A percentile compares a stretch with the other conserved stretches of the same genome.
These are phyloP conservation scores for Leucoraja erinaceus DNA, from an alignment of 2,113 vertebrate species.

Conservation along the genomic window DNA sequence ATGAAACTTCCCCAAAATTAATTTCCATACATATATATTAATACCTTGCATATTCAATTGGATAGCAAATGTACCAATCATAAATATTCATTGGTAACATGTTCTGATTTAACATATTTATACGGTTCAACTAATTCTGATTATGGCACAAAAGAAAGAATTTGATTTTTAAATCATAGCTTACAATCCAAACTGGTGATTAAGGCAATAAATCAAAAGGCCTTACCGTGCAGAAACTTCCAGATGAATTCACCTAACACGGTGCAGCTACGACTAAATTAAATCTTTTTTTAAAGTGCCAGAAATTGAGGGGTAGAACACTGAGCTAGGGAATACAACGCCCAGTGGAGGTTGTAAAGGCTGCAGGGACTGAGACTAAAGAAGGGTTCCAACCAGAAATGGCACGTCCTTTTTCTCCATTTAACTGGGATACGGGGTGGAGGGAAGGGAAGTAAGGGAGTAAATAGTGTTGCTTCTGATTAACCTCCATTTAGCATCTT, in stretches of 20 bases:
- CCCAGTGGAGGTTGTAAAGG: too few relatives aligned
- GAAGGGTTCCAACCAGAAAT: too few relatives aligned
- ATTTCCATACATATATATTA: constrained; percentile 14
- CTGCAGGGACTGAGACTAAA: too few relatives aligned
- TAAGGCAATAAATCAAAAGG: neutral
- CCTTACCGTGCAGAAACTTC: neutral
- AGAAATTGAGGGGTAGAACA: neutral
- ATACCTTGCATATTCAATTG: neutral
- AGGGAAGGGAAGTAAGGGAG: neutral
- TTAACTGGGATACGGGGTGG: neutral
- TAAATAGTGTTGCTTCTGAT: neutral
- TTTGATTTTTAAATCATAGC: neutral
- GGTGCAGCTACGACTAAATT: neutral
- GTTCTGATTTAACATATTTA: constrained; percentile 17
- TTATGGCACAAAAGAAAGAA: neutral
- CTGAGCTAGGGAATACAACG: too few relatives aligned
- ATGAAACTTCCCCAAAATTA: neutral
- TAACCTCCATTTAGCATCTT: neutral
- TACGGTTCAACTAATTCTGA: neutral
- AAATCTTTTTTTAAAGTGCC: neutral
- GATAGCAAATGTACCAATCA: neutral
- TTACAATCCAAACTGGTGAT: neutral
- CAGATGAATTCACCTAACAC: neutral
- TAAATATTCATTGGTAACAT: constrained; percentile 5
- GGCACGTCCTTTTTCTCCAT: neutral